Conservation (phyloP, 2,888 invertebrate genomes). For the Augochlorella aurata region DNA sequence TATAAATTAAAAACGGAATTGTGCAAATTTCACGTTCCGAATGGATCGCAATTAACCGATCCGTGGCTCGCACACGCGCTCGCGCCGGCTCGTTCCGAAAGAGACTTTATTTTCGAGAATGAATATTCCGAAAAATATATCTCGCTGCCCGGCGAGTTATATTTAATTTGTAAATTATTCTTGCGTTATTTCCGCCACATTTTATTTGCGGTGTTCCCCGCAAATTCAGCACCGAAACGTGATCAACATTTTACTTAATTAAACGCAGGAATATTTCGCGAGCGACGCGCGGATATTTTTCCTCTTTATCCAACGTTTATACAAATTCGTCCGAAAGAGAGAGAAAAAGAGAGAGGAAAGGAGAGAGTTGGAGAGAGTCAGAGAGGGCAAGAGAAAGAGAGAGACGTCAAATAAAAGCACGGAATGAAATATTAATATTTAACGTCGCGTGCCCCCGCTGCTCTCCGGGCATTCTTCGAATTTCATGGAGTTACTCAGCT, state of each 20-base stretch:
- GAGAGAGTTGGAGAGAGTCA: not conserved
- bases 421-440: conserved; percentile 13
- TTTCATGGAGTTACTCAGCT: not conserved
- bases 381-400: not conserved
- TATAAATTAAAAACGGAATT: conserved; percentile 20
- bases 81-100: not conserved
- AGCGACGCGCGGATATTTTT: not conserved
- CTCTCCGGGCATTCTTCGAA: not conserved
- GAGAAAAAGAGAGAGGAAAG: fast-evolving
- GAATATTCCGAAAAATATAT: conserved; percentile 15
- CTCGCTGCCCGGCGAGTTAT: not conserved
- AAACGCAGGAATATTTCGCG: conserved; percentile 17
- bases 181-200: conserved; percentile 25
- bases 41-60: not conserved
- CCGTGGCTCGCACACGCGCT: not conserved
- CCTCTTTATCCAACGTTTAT: conserved; percentile 5
- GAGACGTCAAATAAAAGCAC: not conserved
- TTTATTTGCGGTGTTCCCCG: conserved; percentile 13
- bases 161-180: conserved; percentile 20
- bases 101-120: conserved; percentile 11
- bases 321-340: not conserved
- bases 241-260: conserved; percentile 30
- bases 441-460: not conserved
- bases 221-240: conserved; percentile 1
- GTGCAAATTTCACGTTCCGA: not conserved